phyloP scores from a whole-genome alignment of 2,113 vertebrate species.

The Zapornia atra region DNA sequence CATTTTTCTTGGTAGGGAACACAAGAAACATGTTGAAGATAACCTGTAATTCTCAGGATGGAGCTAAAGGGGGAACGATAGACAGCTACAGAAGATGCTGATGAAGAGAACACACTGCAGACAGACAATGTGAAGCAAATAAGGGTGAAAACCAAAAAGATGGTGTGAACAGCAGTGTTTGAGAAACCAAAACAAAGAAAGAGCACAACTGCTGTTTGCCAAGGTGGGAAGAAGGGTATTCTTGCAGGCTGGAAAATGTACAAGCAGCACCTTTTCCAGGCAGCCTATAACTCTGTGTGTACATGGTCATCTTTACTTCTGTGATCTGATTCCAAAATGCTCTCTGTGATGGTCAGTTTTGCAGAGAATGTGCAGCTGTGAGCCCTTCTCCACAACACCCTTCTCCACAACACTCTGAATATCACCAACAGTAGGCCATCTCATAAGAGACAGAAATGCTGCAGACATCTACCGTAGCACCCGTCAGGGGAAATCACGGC shows the following conservation, averaged over 20 bases:
- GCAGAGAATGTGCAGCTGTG: background rate
- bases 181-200: background rate
- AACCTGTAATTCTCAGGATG: background rate
- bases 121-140: background rate
- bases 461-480: background rate
- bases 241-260: background rate
- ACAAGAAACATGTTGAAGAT: background rate
- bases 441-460: background rate
- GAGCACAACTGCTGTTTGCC: background rate
- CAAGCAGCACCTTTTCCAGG: background rate
- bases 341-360: background rate
- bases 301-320: background rate
- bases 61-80: background rate
- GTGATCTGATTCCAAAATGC: background rate
- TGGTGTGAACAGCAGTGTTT: background rate
- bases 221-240: background rate
- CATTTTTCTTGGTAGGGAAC: background rate
- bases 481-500: background rate
- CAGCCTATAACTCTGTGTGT: background rate
- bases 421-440: background rate
- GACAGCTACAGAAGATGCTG: background rate
- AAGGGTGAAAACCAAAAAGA: background rate
- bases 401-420: background rate
- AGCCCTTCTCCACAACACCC: background rate
- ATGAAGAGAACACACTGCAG: background rate